phyloP scores from a whole-genome alignment of 2,797 vertebrate species.

The Paguma larvata region DNA sequence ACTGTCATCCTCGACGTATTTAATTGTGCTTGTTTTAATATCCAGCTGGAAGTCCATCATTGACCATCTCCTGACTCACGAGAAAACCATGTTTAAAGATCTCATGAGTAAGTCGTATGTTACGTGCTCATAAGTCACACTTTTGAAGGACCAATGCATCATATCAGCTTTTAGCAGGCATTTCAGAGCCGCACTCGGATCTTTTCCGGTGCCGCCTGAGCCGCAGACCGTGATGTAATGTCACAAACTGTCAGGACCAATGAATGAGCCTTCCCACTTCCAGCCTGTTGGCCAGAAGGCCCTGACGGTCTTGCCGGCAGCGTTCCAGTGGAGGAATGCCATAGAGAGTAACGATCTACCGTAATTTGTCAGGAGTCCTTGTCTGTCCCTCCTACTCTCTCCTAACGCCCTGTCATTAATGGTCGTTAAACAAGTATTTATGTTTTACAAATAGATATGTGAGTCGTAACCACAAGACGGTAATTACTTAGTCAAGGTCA shows the following conservation, averaged over 20 bases:
- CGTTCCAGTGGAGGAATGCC: neutral
- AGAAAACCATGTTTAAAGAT: constrained; percentile 99
- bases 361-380: neutral
- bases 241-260: accelerated
- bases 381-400: neutral
- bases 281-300: too few relatives aligned
- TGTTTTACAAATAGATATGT: neutral
- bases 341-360: neutral
- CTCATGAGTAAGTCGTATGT: constrained; percentile 96
- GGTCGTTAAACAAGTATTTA: neutral
- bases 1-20: neutral
- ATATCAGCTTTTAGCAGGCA: accelerated
- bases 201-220: neutral
- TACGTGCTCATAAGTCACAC: constrained; percentile 74
- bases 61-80: constrained; percentile 98
- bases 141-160: neutral
- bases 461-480: neutral
- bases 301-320: too few relatives aligned
- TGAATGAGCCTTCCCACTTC: neutral
- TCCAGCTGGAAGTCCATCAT: constrained; percentile 97
- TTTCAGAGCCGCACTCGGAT: neutral
- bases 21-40: constrained; percentile 66
- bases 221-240: accelerated
- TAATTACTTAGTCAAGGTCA: neutral
- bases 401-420: neutral